phyloP scores from a whole-genome alignment of 2,797 vertebrate species.

The Hyperoplus lanceolatus region DNA sequence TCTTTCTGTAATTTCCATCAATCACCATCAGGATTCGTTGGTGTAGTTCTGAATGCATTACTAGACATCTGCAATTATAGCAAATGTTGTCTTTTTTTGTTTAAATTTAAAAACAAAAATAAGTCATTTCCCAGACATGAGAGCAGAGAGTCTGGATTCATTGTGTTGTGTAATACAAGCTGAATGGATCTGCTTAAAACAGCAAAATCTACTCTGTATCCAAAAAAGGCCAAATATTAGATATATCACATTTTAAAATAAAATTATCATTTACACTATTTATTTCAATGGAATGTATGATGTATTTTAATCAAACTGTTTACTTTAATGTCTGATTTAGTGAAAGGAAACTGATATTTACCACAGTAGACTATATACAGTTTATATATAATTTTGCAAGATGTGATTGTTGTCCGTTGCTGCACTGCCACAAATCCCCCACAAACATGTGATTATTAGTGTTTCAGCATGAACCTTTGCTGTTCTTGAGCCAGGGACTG shows the following conservation, averaged over 20 bases:
- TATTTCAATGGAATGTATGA: background rate
- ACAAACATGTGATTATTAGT: background rate
- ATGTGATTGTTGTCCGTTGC: background rate
- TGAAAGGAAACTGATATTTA: background rate
- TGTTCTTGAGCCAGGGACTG: conserved; percentile 6
- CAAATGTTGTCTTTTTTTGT: conserved; percentile 4
- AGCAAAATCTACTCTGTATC: conserved; percentile 21
- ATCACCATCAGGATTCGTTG: background rate
- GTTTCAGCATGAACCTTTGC: background rate
- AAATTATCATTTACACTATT: background rate
- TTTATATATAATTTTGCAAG: no score
- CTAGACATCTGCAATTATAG: background rate
- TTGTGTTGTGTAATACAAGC: conserved; percentile 69
- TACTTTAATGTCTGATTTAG: background rate
- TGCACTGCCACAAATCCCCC: background rate
- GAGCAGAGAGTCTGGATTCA: conserved; percentile 50
- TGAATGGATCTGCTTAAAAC: conserved; percentile 33
- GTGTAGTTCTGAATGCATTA: background rate
- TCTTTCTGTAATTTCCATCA: background rate
- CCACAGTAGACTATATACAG: no score
- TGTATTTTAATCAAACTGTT: background rate
- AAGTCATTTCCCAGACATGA: conserved; percentile 31
- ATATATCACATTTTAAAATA: background rate
- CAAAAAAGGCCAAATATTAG: background rate
- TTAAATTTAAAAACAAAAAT: conserved; percentile 2